Evolutionary conservation across 2,113 vertebrate species (phyloP), one percentile per base, ranked within the genome.

Genomic region (Coracopsis vasa): DNA sequence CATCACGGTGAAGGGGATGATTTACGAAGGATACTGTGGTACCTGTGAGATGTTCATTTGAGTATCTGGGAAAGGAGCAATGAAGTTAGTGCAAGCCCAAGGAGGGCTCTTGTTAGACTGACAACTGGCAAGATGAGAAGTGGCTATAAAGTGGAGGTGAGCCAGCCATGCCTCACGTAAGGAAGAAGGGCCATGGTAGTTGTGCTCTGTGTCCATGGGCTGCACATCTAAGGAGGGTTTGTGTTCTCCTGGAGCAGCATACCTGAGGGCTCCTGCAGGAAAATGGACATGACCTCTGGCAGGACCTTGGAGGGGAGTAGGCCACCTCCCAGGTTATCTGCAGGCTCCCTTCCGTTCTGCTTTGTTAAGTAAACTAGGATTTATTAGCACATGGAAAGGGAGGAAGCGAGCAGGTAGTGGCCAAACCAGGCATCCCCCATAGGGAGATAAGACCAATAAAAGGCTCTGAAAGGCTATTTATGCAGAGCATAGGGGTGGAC

Each of bases 1-100:
- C 66, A 31, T 31, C 62, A 5, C 0, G 0, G 45, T 0, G 0
- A 54, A 21, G 1, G 48, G 23, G 62, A 53, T 14, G 53, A 77
- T 4, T 21, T 29, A 61, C n/a, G 19, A 39, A 44, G 16, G 17
- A 10, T 1, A 0, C 44, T 1, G 61, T 2, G 3, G 35, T 17
- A 45, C 11, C 64, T 14, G 50, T 7, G 13, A 16, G 37, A 20
- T 24, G 47, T 17, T 50, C 33, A 4, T 1, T 9, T 8, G 29
- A 42, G 42, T 5, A 6, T 2, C n/a, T 37, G 31, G 56, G 18
- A 64, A 72, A 64, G 51, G 17, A 73, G 56, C 23, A 17, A 21
- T 2, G 23, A 29, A 69, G 48, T 1, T 58, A 58, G 58, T 8
- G 1, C 29, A 27, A 39, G 23, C 16, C 45, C 35, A 16, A 39